Evolutionary conservation across 37 sponge, comb jelly and placozoan genomes (phyloP), one percentile per base, ranked within the genome.

Genomic region (Agelas oroides): DNA sequence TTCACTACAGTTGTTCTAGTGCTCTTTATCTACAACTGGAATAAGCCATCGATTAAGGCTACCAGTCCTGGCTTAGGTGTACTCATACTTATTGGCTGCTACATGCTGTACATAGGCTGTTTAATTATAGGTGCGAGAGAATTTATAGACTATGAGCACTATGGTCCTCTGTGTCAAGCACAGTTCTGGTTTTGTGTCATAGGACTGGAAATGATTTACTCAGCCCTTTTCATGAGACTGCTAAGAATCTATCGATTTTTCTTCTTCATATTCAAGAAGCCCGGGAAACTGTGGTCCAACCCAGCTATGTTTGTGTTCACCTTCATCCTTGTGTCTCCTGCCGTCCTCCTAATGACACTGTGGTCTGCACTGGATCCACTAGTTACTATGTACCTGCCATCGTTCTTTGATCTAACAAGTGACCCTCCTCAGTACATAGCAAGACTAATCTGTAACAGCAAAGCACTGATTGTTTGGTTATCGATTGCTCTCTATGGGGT

Each of bases 11-110:
- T 79, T 17, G 41, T 63, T 5, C 53, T 79, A 2, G 16, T 71
- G 0, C 65, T 86, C 28, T 59, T 86, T 18, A 32, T 71, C 39
- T 61, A 71, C 52, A 52, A 72, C 34, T 40, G 72, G 40, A 70
- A 72, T 28, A 5, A 30, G 2, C 70, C 46, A 2, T 72, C 71
- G 46, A 79, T 86, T 28, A 86, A 71, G 24, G 87, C 87, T 24
- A 71, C 64, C 54, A 86, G 87, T 79, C 80, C 80, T 28, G 13
- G 8, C 14, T 60, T 86, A 24, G 71, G 80, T 38, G 21, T 78
- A 21, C 21, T 79, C 52, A 86, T 86, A 25, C 67, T 86, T 23
- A 11, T 79, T 0, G 71, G 61, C 41, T 86, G 87, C 73, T 79
- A 59, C 71, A 11, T 86, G 46, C 73, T 73, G 28, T 41, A 34